These are phyloP conservation scores for Dromius quadrimaculatus DNA, from an alignment of 2,888 invertebrate species.

Conservation along the genomic window DNA sequence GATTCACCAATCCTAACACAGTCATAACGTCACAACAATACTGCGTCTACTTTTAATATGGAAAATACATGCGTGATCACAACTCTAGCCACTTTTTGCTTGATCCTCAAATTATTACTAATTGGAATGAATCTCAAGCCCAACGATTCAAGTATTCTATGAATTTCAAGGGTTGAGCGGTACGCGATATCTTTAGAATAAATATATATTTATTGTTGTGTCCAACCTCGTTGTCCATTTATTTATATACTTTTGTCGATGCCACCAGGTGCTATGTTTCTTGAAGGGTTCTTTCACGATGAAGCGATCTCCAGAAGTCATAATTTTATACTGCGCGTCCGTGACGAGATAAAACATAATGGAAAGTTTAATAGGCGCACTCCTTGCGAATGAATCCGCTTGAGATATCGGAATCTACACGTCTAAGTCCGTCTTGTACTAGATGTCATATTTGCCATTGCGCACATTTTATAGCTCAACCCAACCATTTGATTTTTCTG, in stretches of 20 bases:
- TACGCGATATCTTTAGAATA: too few species aligned
- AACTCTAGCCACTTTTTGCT: too few species aligned
- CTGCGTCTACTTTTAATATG: too few species aligned
- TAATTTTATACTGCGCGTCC: slow-evolving; percentile 46
- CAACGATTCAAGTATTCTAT: too few species aligned
- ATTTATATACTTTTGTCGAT: neutral
- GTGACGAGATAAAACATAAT: slow-evolving; percentile 49
- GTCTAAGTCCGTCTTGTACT: neutral
- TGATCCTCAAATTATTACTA: too few species aligned
- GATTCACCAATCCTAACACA: too few species aligned
- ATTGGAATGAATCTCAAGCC: too few species aligned
- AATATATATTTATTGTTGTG: too few species aligned
- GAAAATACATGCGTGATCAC: too few species aligned
- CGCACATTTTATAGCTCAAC: neutral
- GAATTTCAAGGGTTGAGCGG: too few species aligned
- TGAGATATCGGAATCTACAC: neutral
- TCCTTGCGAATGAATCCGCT: neutral
- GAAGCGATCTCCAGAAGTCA: slow-evolving; percentile 32
- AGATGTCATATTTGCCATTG: neutral
- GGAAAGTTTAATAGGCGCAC: slow-evolving; percentile 47
- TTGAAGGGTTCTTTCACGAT: neutral
- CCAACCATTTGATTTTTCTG: neutral
- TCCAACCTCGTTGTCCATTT: neutral
- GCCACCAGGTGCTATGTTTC: neutral
- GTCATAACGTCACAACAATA: too few species aligned